Base-by-base conservation (phyloP, 2,797 vertebrate species). In the Syngnathus acus region DNA sequence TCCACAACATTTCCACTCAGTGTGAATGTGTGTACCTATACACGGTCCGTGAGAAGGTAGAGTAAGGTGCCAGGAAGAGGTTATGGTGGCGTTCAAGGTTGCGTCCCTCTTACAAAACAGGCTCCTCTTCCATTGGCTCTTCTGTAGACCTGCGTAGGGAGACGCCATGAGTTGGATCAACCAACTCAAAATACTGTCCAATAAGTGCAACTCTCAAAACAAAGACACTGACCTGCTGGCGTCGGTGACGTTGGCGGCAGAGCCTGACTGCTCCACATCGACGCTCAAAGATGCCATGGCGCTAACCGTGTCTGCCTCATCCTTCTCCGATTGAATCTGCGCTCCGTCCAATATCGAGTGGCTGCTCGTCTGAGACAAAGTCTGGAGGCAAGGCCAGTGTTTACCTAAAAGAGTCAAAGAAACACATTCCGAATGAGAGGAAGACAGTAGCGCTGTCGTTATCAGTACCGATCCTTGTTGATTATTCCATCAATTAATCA, bases 91-190 rank as follows among this genome's bases (percentile, higher is more conserved):
- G 67, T 75, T 71, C 67, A 61, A 65, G 61, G 76, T 71, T 71
- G 77, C 75, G 79, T 79, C 78, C 71, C 64, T 90, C 89, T 85
- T 92, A 98, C 85, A 93, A 89, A 66, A 89, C 80, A 5, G 95
- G 94, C 86, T 98, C 96, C 60, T 95, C 94, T 81, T 97, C 96
- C 96, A 97, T 98, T 32, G 96, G 95, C 84, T 98, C 96, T 75
- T 97, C 96, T 8, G 84, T 85, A 0, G 90, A 91, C 89, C 95
- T 96, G 90, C 26, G 40, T 1, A 65, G 42, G 37, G 67, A 23
- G 19, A 76, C 10, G 2, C 54, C 2, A 23, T 16, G 11, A 62
- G 8, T 10, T 5, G 3, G 32, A 32, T 0, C 32, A 0, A 32
- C 32, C 3, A 4, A 32, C 32, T 32, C 32, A 3, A 32, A 32